phyloP scores from a whole-genome alignment of 2,888 invertebrate species.

The Bimastos eiseni region DNA sequence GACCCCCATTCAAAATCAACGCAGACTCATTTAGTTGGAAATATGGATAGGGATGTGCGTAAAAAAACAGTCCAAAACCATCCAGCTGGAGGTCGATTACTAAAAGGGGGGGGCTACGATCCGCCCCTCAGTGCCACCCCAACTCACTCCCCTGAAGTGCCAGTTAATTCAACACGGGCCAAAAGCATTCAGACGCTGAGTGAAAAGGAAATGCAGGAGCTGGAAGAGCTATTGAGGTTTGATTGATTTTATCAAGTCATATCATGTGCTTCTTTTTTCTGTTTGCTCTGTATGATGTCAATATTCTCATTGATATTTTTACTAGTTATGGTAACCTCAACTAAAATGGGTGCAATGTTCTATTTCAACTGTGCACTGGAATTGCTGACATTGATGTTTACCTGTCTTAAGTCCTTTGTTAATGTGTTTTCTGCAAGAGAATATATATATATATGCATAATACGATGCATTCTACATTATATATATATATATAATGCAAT shows the following conservation, averaged over 20 bases:
- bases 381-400: neutral
- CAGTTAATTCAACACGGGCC: neutral
- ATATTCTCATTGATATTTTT: neutral
- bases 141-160: neutral
- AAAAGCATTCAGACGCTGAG: constrained; percentile 10
- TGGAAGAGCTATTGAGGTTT: neutral
- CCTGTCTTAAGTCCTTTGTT: too few species aligned
- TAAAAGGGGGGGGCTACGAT: neutral
- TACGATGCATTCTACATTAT: too few species aligned
- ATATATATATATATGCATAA: too few species aligned
- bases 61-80: neutral
- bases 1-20: constrained; percentile 19
- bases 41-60: neutral
- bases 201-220: neutral
- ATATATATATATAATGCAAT: too few species aligned
- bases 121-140: constrained; percentile 15
- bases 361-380: neutral
- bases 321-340: neutral
- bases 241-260: constrained; percentile 6
- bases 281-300: neutral
- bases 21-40: neutral
- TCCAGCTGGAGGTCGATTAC: neutral
- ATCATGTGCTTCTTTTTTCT: neutral
- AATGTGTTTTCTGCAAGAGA: too few species aligned
- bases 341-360: neutral